phyloP scores from a whole-genome alignment of 2,113 vertebrate genomes.

The Mesoclemmys tuberculata region DNA sequence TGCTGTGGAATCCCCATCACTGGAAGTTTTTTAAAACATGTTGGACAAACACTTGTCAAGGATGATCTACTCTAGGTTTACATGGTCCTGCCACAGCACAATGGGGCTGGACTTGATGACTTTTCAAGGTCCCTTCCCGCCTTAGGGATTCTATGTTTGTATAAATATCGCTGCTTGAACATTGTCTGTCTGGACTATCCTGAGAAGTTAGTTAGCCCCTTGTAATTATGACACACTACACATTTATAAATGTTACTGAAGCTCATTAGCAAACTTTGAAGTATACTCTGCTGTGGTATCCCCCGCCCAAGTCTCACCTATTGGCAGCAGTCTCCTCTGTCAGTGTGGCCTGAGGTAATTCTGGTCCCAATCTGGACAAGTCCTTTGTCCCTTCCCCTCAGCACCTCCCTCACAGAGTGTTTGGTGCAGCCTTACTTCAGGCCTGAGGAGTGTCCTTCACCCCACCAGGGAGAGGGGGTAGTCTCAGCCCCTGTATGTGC shows the following conservation, averaged over 20 bases:
- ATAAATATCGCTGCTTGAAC: constrained; percentile 7
- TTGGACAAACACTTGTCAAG: background rate
- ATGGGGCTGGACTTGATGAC: background rate
- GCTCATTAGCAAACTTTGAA: constrained; percentile 31
- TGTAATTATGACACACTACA: background rate
- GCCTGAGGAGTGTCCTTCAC: no score
- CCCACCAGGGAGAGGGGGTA: no score
- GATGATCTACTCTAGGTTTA: background rate
- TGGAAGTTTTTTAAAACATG: background rate
- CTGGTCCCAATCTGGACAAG: no score
- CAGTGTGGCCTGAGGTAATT: no score
- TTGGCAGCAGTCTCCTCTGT: no score
- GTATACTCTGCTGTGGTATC: no score
- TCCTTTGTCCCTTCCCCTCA: no score
- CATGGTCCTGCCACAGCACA: background rate
- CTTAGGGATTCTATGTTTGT: background rate
- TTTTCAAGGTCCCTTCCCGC: background rate
- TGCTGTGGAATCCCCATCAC: background rate
- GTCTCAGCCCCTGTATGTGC: no score
- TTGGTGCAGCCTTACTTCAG: no score
- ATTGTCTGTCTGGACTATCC: background rate
- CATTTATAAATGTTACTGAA: constrained; percentile 20
- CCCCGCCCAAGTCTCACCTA: no score
- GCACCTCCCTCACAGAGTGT: no score
- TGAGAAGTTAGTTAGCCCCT: constrained; percentile 10